Conservation (phyloP, 2,888 invertebrate genomes). For the Apodemia hepburni region DNA sequence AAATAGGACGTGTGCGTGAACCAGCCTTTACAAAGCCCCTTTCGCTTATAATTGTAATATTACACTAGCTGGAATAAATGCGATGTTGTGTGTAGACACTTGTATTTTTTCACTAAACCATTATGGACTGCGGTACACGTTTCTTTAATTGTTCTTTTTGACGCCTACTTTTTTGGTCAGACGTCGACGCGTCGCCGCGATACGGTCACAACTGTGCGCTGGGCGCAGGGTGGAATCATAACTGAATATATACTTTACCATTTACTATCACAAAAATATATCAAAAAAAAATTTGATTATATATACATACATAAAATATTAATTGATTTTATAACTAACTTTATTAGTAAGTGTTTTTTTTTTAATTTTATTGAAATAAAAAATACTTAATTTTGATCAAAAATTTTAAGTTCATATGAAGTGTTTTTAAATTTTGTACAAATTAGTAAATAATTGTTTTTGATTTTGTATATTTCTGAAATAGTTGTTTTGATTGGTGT, state of each 20-base stretch:
- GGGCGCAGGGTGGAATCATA: slow-evolving; percentile 55
- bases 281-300: background rate
- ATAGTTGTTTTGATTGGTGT: slow-evolving; percentile 34
- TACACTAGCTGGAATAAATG: slow-evolving; percentile 21
- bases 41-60: slow-evolving; percentile 37
- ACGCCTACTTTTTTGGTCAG: slow-evolving; percentile 42
- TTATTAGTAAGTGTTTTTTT: background rate
- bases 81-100: slow-evolving; percentile 27
- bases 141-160: slow-evolving; percentile 43
- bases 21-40: slow-evolving; percentile 49
- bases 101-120: slow-evolving; percentile 47
- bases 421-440: background rate
- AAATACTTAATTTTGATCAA: background rate
- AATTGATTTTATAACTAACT: background rate
- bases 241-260: slow-evolving; percentile 34
- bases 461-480: background rate
- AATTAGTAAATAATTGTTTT: background rate
- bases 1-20: slow-evolving; percentile 50
- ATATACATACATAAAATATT: background rate
- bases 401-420: background rate
- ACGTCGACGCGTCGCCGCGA: slow-evolving; percentile 63
- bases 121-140: slow-evolving; percentile 50
- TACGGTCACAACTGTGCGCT: slow-evolving; percentile 66
- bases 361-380: background rate
- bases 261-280: slow-evolving; percentile 14